Conservation (phyloP, 2,888 invertebrate species). For the Anaspis maculata region DNA sequence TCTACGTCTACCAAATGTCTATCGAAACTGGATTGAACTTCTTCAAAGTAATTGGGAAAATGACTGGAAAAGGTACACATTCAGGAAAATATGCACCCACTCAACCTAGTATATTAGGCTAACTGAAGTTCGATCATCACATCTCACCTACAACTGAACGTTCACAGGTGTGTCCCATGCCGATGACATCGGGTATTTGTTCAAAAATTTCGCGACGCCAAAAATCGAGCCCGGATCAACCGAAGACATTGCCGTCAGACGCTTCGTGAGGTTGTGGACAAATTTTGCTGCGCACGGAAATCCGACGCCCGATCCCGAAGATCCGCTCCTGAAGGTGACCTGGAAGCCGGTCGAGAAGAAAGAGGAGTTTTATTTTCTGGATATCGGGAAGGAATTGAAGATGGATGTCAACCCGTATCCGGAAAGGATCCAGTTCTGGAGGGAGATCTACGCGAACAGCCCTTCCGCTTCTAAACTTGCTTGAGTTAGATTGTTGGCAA, state of each 20-base stretch:
- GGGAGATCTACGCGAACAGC: conserved; percentile 4
- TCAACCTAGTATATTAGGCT: no score
- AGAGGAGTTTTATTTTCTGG: conserved; percentile 4
- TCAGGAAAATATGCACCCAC: no score
- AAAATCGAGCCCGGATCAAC: conserved; percentile 15
- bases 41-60: conserved; percentile 12
- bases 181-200: conserved; percentile 21
- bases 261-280: conserved; percentile 16
- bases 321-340: conserved; percentile 9
- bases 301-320: conserved; percentile 16
- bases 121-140: no score
- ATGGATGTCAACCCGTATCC: neutral
- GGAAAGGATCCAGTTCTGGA: conserved; percentile 5
- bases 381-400: conserved; percentile 5
- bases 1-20: conserved; percentile 21
- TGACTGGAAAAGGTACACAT: conserved; percentile 4
- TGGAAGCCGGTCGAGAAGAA: conserved; percentile 3
- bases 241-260: conserved; percentile 8
- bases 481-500: neutral
- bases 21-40: conserved; percentile 20
- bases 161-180: conserved; percentile 19
- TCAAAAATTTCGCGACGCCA: conserved; percentile 19
- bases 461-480: conserved; percentile 2
- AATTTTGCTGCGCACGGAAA: conserved; percentile 16
- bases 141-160: no score